Base-by-base conservation (phyloP, 2,113 vertebrate genomes). In the Ammospiza nelsoni region DNA sequence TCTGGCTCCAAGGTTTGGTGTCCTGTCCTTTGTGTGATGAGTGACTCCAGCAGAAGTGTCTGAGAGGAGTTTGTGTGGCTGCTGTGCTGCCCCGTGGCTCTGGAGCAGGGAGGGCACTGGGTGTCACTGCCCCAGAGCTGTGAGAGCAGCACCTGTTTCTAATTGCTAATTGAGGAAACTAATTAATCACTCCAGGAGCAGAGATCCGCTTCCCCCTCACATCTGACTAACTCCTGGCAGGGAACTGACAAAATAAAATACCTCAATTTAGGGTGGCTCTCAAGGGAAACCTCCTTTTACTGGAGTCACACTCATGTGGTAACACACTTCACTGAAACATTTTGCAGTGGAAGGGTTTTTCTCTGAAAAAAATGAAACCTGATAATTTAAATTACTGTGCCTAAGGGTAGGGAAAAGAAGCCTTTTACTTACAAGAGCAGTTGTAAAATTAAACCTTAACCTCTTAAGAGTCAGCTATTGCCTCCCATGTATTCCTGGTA, bases 41-140 rank as follows among this genome's bases (percentile, higher is more conserved):
- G 2, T 11, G 15, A 20, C 46, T 66, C 24, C 2, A 1, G 52
- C 12, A 9, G 10, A 12, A 8, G 3, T 2, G 22, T 9, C 3
- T 8, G 0, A 20, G 10, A 72, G 71, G 67, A 65, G 43, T 6
- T n/a, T 0, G 4, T 8, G 59, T 3, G 27, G 37, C 2, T 37
- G 74, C 51, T 58, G 75, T 29, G 7, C 14, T 61, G 76, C 73
- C 24, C 21, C 13, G 10, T 39, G 17, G 67, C 43, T 12, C 12
- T 9, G 17, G 7, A 28, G 37, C 61, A 55, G 54, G 80, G 80
- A 48, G 61, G 59, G 79, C 59, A 52, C 48, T 2, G 1, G 0
- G 4, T n/a, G 76, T 8, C 55, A 24, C 41, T 20, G 68, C 25
- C 67, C 15, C 5, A 21, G 49, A 51, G 76, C 72, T 58, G 55